Evolutionary conservation across 2,797 vertebrate genomes (phyloP), one percentile per base, ranked within the genome.

Genomic region (Cuniculus paca): DNA sequence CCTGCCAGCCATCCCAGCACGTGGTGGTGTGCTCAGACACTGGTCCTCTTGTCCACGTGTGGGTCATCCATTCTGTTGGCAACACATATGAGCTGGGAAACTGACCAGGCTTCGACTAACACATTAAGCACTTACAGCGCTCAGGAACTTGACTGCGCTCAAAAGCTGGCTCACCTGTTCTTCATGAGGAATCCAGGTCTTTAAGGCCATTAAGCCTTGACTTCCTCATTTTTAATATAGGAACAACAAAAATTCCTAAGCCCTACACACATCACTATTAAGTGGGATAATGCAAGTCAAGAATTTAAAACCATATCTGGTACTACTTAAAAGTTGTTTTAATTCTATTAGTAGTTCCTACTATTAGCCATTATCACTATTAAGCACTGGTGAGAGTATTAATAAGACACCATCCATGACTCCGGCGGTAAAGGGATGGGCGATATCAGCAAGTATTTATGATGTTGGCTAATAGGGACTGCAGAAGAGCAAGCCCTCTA

Each of bases 151-250:
- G 60, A 60, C 1, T 19, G 24, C 22, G 34, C 56, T 74, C 78
- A 79, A 85, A 92, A 90, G 63, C 74, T 60, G 54, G 75, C 72
- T 82, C 84, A 39, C 68, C 36, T 84, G 88, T 56, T 91, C 61
- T 94, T 79, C 52, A 54, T 60, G 34, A 65, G 19, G 54, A 36
- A 82, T 75, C n/a, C 65, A 52, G 19, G 36, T 88, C 88, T 60
- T 28, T 34, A 91, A 75, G 83, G 26, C 50, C 45, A 65, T 91
- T 77, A 80, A 83, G 56, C 9, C 54, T 72, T 48, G 22, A 70
- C 80, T 94, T 91, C 65, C 22, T 90, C 48, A 77, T 83, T 60
- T 88, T 16, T 80, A 91, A 68, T 56, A 75, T 1, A 70, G 54
- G 26, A 90, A 50, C 75, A 90, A 78, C 70, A 91, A 82, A 22